A percentile compares a stretch with the other conserved stretches of the same genome.
Conservation (phyloP, 2,113 vertebrate species). For the Mastomys natalensis region DNA sequence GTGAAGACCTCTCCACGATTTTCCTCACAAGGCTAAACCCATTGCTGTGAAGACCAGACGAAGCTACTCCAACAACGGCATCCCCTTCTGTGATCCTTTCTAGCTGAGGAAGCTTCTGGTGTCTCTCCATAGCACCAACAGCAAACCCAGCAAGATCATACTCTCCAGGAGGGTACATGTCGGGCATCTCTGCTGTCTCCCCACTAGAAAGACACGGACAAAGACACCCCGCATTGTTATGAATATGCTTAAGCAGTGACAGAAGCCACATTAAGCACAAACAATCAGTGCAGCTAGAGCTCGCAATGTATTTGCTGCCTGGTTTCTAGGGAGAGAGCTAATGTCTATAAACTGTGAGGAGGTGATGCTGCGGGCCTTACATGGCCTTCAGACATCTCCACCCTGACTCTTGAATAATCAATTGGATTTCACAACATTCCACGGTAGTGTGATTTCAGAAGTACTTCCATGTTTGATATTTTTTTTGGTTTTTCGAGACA, state of each 20-base stretch:
- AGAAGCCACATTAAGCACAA: not conserved
- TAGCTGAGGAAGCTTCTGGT: conserved; percentile 91
- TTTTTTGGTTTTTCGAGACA: no score
- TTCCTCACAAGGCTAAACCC: conserved; percentile 97
- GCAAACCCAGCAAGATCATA: conserved; percentile 98
- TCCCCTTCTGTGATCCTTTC: conserved; percentile 91
- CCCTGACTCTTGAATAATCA: not conserved
- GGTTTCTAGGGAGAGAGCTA: not conserved
- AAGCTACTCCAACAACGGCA: conserved; percentile 92
- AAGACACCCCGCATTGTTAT: not conserved
- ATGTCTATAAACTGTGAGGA: not conserved
- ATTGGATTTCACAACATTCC: not conserved
- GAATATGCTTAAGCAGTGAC: not conserved
- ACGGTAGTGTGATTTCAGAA: not conserved
- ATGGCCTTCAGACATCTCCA: not conserved
- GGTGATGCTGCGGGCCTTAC: not conserved
- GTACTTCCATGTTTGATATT: not conserved
- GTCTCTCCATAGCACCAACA: conserved; percentile 93
- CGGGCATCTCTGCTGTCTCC: conserved; percentile 98
- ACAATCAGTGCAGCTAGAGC: not conserved
- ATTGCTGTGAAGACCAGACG: conserved; percentile 98
- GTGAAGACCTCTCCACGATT: conserved; percentile 89
- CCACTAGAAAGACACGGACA: conserved; percentile 86
- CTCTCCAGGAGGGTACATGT: conserved; percentile 92
- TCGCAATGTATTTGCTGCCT: not conserved